Evolutionary conservation across 2,113 vertebrate genomes (phyloP).

Genomic region (Acanthochromis polyacanthus): DNA sequence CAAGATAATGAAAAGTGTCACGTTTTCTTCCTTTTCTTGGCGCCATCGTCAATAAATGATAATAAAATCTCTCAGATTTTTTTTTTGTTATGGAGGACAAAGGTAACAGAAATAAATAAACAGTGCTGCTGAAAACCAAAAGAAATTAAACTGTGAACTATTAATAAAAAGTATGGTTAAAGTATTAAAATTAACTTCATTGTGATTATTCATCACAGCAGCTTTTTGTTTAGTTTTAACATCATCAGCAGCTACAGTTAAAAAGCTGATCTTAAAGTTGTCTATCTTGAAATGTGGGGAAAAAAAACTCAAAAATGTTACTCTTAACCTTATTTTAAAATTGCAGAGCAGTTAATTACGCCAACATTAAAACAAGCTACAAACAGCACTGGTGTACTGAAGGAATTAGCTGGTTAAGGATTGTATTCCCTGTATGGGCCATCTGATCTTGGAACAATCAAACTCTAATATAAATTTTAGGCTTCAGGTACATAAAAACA

Average conservation of each 20-base stretch:
- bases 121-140: background rate
- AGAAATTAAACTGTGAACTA: background rate
- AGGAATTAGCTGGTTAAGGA: too few relatives aligned
- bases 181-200: background rate
- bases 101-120: too few relatives aligned
- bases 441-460: too few relatives aligned
- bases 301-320: too few relatives aligned
- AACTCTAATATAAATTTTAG: too few relatives aligned
- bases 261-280: background rate
- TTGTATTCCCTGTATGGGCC: too few relatives aligned
- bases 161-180: background rate
- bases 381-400: too few relatives aligned
- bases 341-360: too few relatives aligned
- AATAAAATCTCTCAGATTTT: background rate
- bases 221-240: background rate
- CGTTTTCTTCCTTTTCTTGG: slow-evolving; percentile 40
- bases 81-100: too few relatives aligned
- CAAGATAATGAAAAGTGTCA: slow-evolving; percentile 26
- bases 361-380: too few relatives aligned
- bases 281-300: background rate
- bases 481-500: background rate
- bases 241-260: background rate
- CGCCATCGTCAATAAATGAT: background rate
- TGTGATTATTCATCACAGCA: background rate
- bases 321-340: too few relatives aligned